Base-by-base conservation (phyloP, 2,888 invertebrate species). In the Antitype chi region DNA sequence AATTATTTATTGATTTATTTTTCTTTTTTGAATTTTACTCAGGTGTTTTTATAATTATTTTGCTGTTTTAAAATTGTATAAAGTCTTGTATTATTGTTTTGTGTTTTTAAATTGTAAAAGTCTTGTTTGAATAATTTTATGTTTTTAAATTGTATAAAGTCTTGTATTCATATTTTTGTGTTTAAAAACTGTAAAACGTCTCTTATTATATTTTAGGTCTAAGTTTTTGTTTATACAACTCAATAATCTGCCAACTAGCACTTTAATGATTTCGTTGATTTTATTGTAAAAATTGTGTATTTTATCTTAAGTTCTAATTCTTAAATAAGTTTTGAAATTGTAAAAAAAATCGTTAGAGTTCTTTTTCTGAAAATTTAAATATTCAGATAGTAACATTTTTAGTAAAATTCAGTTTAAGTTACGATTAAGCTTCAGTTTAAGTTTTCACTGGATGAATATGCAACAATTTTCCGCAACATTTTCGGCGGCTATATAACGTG, bases 181-280 rank as follows among this genome's bases (percentile, higher is more conserved):
- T 52, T 55, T 63, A 28, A 9, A 53, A 62, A 63, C 62, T 77
- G n/a, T 63, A 11, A 8, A 17, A 43, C 8, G 1, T 28, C 1
- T 17, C 13, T 55, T 25, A 73, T 15, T 28, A 20, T 23, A 8
- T 43, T 63, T 13, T 49, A 38, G 1, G 1, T 2, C 0, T n/a
- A 43, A 28, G 15, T 32, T 13, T 78, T 57, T 57, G 20, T 38
- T 20, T n/a, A 55, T 47, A 49, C 20, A 62, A 77, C 28, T 55
- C 6, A 49, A 71, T 23, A 32, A 49, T 43, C 28, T 80, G 28
- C 11, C 20, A 52, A 25, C 9, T 9, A 53, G 32, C 1, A 13
- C 5, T 47, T 23, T 20, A 43, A 25, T 17, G 0, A 59, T 23
- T 28, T 57, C 4, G 8, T 28, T 20, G 20, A 7, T 17, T 59